Evolutionary conservation across 2,797 vertebrate genomes (phyloP).

Genomic region (Naso thynnoides): DNA sequence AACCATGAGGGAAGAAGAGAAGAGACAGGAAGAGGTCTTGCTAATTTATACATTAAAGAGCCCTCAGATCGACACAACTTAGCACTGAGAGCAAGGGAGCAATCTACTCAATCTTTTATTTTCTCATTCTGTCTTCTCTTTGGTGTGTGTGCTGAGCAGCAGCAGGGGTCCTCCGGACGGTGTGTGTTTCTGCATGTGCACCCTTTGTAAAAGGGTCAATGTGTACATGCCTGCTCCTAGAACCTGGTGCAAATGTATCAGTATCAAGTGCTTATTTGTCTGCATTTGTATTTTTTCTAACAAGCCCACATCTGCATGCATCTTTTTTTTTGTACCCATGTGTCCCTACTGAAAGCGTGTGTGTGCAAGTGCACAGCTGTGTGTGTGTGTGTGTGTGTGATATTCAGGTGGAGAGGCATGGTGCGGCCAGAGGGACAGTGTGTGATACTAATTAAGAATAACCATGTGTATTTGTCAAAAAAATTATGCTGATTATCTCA

Average conservation of each 20-base stretch:
- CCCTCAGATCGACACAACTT: conserved; percentile 76
- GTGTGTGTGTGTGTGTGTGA: conserved; percentile 59
- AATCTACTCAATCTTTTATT: conserved; percentile 79
- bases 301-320: conserved; percentile 49
- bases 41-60: conserved; percentile 82
- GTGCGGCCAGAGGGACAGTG: conserved; percentile 81
- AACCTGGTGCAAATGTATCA: conserved; percentile 7
- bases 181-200: conserved; percentile 34
- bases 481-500: conserved; percentile 91
- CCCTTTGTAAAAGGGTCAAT: conserved; percentile 29
- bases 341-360: conserved; percentile 47
- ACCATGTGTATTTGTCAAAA: conserved; percentile 92
- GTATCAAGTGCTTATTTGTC: conserved; percentile 20
- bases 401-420: conserved; percentile 86
- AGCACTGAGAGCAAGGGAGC: conserved; percentile 68
- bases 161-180: conserved; percentile 47
- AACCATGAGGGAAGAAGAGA: conserved; percentile 55
- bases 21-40: conserved; percentile 66
- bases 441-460: conserved; percentile 92
- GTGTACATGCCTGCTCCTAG: conserved; percentile 12
- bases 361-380: conserved; percentile 48
- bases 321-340: conserved; percentile 51
- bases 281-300: conserved; percentile 41
- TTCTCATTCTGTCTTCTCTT: conserved; percentile 64
- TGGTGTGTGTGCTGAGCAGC: conserved; percentile 58